phyloP scores from a whole-genome alignment of 2,888 invertebrate species.

The Chesias legatella region DNA sequence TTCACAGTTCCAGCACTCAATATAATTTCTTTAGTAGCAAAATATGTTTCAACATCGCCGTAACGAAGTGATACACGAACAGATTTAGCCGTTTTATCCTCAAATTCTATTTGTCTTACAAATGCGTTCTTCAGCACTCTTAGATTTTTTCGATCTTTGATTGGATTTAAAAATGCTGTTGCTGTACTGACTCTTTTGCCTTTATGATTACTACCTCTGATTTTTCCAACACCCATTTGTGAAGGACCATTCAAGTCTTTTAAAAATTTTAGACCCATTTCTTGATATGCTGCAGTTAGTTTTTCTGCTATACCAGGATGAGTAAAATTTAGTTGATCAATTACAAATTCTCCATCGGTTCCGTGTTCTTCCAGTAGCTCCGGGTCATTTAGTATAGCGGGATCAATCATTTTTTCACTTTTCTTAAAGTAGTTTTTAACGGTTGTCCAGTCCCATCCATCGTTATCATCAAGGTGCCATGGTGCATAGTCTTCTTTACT shows the following conservation, averaged over 20 bases:
- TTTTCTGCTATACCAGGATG: slow-evolving; percentile 53
- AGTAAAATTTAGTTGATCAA: slow-evolving; percentile 71
- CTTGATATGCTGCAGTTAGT: slow-evolving; percentile 63
- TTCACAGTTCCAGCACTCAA: slow-evolving; percentile 63
- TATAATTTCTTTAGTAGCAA: slow-evolving; percentile 57
- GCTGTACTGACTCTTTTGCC: slow-evolving; percentile 79
- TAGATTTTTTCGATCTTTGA: slow-evolving; percentile 53
- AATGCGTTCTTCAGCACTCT: slow-evolving; percentile 56
- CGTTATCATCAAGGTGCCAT: slow-evolving; percentile 55
- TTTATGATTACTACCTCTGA: slow-evolving; percentile 70
- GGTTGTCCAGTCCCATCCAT: slow-evolving; percentile 67
- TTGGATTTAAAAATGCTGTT: slow-evolving; percentile 67
- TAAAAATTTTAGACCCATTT: slow-evolving; percentile 70
- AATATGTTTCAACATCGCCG: slow-evolving; percentile 43
- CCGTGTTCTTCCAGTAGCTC: slow-evolving; percentile 61
- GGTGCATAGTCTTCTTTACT: slow-evolving; percentile 58
- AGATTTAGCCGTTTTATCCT: slow-evolving; percentile 46
- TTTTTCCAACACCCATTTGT: slow-evolving; percentile 78
- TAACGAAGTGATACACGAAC: slow-evolving; percentile 47
- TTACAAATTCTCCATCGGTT: slow-evolving; percentile 69
- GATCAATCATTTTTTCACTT: slow-evolving; percentile 63
- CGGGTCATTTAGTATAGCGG: slow-evolving; percentile 57
- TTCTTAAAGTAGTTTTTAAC: slow-evolving; percentile 64
- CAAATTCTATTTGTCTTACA: slow-evolving; percentile 43
- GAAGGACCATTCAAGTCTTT: slow-evolving; percentile 62